phyloP scores from a whole-genome alignment of 2,113 vertebrate genomes.

The Perca fluviatilis region DNA sequence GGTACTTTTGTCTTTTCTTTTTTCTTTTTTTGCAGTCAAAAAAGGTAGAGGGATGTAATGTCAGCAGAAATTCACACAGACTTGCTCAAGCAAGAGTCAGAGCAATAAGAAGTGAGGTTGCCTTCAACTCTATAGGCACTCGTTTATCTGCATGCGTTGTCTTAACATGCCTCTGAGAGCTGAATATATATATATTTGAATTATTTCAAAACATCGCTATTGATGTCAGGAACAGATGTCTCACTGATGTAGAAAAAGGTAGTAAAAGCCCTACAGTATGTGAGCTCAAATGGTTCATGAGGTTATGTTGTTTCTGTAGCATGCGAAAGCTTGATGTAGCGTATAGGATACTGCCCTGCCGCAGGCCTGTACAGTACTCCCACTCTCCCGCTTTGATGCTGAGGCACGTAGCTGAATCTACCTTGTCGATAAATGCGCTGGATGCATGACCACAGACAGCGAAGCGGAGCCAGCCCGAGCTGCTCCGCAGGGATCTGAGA shows the following conservation, averaged over 20 bases:
- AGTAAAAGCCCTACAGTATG: slow-evolving; percentile 55
- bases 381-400: slow-evolving; percentile 69
- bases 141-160: slow-evolving; percentile 72
- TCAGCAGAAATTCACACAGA: slow-evolving; percentile 38
- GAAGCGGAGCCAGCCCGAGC: slow-evolving; percentile 40
- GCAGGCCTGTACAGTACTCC: slow-evolving; percentile 51
- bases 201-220: slow-evolving; percentile 35
- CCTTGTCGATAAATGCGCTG: slow-evolving; percentile 64
- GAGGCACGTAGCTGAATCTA: slow-evolving; percentile 76
- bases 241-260: slow-evolving; percentile 69
- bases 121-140: slow-evolving; percentile 74
- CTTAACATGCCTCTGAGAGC: slow-evolving; percentile 72
- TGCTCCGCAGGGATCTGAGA: slow-evolving; percentile 59
- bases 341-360: slow-evolving; percentile 46
- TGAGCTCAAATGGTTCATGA: slow-evolving; percentile 65
- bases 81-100: slow-evolving; percentile 49
- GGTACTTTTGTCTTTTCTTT: neutral
- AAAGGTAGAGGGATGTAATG: slow-evolving; percentile 49
- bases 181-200: slow-evolving; percentile 1
- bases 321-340: slow-evolving; percentile 71
- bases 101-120: slow-evolving; percentile 66
- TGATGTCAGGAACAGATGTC: slow-evolving; percentile 37
- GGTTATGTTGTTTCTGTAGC: slow-evolving; percentile 76
- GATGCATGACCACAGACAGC: slow-evolving; percentile 47
- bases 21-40: slow-evolving; percentile 53